Base-by-base conservation (phyloP, 1,140 invertebrate genomes). In the Pseudomyrmex flavicornis region DNA sequence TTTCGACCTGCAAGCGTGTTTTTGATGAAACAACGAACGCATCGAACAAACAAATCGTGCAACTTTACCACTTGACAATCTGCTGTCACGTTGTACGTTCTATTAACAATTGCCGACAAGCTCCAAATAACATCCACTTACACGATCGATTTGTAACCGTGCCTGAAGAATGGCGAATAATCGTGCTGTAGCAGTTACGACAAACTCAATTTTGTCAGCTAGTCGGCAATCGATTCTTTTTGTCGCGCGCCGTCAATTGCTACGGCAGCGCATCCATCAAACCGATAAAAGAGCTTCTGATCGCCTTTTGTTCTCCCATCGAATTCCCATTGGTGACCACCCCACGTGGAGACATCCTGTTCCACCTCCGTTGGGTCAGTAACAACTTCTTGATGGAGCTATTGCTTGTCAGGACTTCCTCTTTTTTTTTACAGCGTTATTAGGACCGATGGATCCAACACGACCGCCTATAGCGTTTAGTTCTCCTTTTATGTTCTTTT, bases 381-480 rank as follows among this genome's bases (percentile, higher is more conserved):
- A 72, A 80, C 48, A 82, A 85, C 69, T 84, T 65, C 63, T 70
- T 84, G 69, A 84, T 80, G 48, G 61, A 79, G 58, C 59, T 87
- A 74, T 86, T 74, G 15, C 59, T 79, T 58, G 48, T 65, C 44
- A 74, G 35, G 50, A 22, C 46, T 54, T 56, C 8, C 44, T 56
- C n/a, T 46, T 46, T 50, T 17, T 17, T 58, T 52, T 61, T n/a
- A 48, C 15, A n/a, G 3, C 8, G 52, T 82, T 77, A 85, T 77
- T 73, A 61, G 22, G 15, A 26, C n/a, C 7, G 9, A 2, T 12
- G n/a, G 1, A 58, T n/a, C 15, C 9, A 7, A 63, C 56, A 13
- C 56, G 22, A 61, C 69, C 35, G 15, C n/a, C 15, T 0, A 35
- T 35, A 52, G 15, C 35, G 52, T 74, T 83, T 74, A 59, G 20